Evolutionary conservation across 2,888 invertebrate species (phyloP).

Genomic region (Dioctria rufipes): DNA sequence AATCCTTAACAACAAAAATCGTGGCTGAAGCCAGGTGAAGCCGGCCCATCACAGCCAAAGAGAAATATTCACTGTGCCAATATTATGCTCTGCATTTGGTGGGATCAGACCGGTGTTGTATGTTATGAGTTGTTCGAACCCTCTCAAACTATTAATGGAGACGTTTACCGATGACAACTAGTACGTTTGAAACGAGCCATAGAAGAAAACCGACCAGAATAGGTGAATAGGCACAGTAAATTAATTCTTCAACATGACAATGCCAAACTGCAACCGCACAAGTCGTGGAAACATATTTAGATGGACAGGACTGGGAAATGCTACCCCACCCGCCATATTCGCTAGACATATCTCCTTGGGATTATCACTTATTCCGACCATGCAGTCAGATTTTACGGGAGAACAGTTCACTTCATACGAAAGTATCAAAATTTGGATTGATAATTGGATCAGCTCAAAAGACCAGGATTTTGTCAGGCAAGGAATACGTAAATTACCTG

Average conservation of each 20-base stretch:
- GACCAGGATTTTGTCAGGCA: background rate
- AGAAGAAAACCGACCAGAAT: slow-evolving; percentile 16
- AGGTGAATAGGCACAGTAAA: background rate
- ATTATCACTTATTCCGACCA: background rate
- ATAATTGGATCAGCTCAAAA: slow-evolving; percentile 3
- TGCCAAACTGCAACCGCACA: background rate
- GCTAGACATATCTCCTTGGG: background rate
- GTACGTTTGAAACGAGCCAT: background rate
- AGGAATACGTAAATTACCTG: background rate
- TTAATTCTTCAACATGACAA: slow-evolving; percentile 5
- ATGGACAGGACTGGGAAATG: background rate
- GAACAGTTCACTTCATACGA: background rate
- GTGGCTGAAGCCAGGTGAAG: slow-evolving; percentile 33
- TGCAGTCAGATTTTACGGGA: background rate
- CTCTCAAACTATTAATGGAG: background rate
- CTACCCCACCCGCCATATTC: too few species aligned
- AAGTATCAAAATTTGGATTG: background rate
- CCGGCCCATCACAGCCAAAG: slow-evolving; percentile 23
- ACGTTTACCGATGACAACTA: slow-evolving; percentile 1
- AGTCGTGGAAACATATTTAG: background rate
- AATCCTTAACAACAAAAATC: slow-evolving; percentile 31
- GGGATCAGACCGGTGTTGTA: slow-evolving; percentile 25
- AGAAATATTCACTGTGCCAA: background rate
- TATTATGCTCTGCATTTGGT: slow-evolving; percentile 41
- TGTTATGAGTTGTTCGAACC: background rate